Evolutionary conservation across 2,888 invertebrate species (phyloP), one percentile per base, ranked within the genome.

Genomic region (Caenorhabditis plicata): DNA sequence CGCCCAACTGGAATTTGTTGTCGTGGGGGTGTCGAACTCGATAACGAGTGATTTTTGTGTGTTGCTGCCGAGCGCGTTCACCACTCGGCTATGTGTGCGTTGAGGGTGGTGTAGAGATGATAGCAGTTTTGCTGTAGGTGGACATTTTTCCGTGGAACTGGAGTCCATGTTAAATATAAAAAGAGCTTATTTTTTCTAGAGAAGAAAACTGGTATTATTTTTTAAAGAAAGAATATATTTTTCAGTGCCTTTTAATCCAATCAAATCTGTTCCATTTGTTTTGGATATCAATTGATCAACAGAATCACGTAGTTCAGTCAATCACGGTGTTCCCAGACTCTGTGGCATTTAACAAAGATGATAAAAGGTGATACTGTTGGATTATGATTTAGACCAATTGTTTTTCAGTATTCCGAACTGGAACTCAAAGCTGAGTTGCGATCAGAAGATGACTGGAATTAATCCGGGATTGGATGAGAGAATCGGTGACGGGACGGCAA

Each of bases 241-340:
- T 71, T 45, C 54, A 73, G 74, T 78, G 78, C 41, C 65, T 71
- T 13, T 48, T 78, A 15, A 56, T 76, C 0, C 60, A 62, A 31
- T 60, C 75, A 8, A 66, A 68, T 29, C 64, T 78, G 17, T 63
- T 64, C 41, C 78, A 79, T 42, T 62, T 71, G 43, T 63, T 79
- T 47, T 71, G 70, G 56, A 42, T 79, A 5, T 61, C 73, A 2
- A 48, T 77, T 15, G 71, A 74, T 41, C 53, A 57, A 9, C 67
- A 70, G 2, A 55, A 62, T 15, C 71, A 68, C 19, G 46, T 61
- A 15, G 13, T 79, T 8, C 53, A 64, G 22, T 73, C 77, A 7
- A 41, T 78, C 20, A 70, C 78, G n/a, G 60, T 78, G 7, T 78
- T 72, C 50, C 76, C 78, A 8, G 68, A 68, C 39, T 32, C 62